phyloP scores from a whole-genome alignment of 2,888 invertebrate species.

The Apotomis capreana region DNA sequence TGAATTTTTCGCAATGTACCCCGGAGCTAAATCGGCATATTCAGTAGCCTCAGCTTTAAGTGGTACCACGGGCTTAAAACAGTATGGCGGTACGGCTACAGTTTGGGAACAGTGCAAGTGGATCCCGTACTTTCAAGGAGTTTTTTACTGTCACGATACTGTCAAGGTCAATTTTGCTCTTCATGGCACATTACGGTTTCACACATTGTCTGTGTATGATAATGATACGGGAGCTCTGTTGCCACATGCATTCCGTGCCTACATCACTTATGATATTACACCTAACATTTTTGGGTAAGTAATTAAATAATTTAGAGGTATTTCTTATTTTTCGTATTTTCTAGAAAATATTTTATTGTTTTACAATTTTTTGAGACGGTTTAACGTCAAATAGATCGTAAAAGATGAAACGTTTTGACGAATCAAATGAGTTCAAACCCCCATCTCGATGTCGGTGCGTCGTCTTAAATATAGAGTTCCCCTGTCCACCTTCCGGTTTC shows the following conservation, averaged over 20 bases:
- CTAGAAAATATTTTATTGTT: too few relatives aligned
- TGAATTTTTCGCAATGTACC: conserved; percentile 70
- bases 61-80: conserved; percentile 62
- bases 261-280: conserved; percentile 64
- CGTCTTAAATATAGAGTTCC: too few relatives aligned
- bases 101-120: conserved; percentile 65
- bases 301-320: neutral
- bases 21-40: conserved; percentile 65
- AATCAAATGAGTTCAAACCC: too few relatives aligned
- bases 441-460: too few relatives aligned
- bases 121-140: conserved; percentile 74
- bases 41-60: conserved; percentile 69
- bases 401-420: too few relatives aligned
- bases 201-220: conserved; percentile 63
- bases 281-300: conserved; percentile 68
- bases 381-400: too few relatives aligned
- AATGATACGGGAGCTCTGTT: conserved; percentile 65
- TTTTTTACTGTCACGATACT: conserved; percentile 66
- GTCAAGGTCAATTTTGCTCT: conserved; percentile 73
- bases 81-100: conserved; percentile 55
- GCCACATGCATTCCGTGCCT: conserved; percentile 65
- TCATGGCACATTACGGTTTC: conserved; percentile 57
- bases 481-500: too few relatives aligned
- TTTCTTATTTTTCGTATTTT: too few relatives aligned
- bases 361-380: too few relatives aligned